Conservation (phyloP, 2,888 invertebrate species). For the Palloptera scutellata region DNA sequence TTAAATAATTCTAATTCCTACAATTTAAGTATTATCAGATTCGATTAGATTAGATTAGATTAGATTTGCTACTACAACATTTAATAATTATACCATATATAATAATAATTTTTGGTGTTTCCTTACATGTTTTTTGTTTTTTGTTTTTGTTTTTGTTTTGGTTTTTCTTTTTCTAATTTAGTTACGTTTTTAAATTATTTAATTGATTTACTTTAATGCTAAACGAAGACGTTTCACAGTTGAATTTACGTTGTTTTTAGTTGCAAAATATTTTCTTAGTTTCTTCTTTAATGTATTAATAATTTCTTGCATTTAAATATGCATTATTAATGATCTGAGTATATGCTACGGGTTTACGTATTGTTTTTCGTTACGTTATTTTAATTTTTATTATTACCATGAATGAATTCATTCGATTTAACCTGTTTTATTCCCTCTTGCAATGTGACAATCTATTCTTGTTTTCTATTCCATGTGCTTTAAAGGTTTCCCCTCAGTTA, state of each 20-base stretch:
- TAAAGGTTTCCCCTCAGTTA: not conserved
- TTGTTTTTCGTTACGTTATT: not conserved
- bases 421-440: slow-evolving; percentile 1
- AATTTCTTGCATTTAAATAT: not conserved
- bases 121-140: too few relatives aligned
- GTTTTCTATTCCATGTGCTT: not conserved
- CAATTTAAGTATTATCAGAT: too few relatives aligned
- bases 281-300: slow-evolving; percentile 4
- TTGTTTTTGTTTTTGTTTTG: too few relatives aligned
- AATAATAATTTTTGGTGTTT: too few relatives aligned
- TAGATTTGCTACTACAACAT: too few relatives aligned
- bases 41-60: too few relatives aligned
- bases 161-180: too few relatives aligned
- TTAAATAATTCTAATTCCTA: too few relatives aligned
- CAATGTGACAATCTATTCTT: not conserved
- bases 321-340: slow-evolving; percentile 3
- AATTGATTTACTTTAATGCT: not conserved
- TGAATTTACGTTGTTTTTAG: slow-evolving; percentile 24
- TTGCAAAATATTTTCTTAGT: slow-evolving; percentile 18
- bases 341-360: slow-evolving; percentile 7
- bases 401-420: not conserved
- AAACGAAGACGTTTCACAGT: slow-evolving; percentile 12
- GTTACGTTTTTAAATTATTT: too few relatives aligned
- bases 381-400: not conserved
- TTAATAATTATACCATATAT: too few relatives aligned